A percentile compares a stretch with the other conserved stretches of the same genome.
Evolutionary conservation across 2,888 invertebrate genomes (phyloP).

Genomic region (Acanthosepion lycidas): DNA sequence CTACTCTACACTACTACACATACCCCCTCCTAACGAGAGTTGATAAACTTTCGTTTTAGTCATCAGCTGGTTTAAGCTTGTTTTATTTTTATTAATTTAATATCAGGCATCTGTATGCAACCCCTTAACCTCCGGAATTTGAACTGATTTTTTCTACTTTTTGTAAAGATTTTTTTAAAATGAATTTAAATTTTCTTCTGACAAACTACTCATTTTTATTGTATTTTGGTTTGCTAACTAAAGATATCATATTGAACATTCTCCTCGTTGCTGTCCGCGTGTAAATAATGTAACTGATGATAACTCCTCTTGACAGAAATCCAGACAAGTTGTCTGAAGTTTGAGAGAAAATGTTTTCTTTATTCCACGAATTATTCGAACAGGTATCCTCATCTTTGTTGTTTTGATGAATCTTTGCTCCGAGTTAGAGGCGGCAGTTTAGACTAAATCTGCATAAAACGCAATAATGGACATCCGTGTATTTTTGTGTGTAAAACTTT

Average conservation of each 20-base stretch:
- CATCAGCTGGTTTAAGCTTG: neutral
- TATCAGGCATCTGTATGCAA: neutral
- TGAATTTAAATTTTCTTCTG: too few species aligned
- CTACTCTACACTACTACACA: neutral
- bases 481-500: neutral
- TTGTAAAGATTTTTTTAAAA: too few species aligned
- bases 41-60: neutral
- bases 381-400: neutral
- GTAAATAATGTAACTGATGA: too few species aligned
- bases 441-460: neutral
- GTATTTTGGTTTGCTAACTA: too few species aligned
- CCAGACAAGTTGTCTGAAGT: too few species aligned
- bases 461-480: too few species aligned
- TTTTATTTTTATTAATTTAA: neutral
- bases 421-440: neutral
- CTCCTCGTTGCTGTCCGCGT: too few species aligned
- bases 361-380: neutral
- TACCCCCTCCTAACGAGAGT: too few species aligned
- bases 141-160: neutral
- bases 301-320: too few species aligned
- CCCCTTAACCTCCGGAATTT: neutral
- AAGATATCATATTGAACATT: too few species aligned
- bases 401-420: neutral
- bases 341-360: too few species aligned
- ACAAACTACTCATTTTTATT: too few species aligned